Evolutionary conservation across 2,113 vertebrate genomes (phyloP), one percentile per base, ranked within the genome.

Genomic region (Zosterops japonicus): DNA sequence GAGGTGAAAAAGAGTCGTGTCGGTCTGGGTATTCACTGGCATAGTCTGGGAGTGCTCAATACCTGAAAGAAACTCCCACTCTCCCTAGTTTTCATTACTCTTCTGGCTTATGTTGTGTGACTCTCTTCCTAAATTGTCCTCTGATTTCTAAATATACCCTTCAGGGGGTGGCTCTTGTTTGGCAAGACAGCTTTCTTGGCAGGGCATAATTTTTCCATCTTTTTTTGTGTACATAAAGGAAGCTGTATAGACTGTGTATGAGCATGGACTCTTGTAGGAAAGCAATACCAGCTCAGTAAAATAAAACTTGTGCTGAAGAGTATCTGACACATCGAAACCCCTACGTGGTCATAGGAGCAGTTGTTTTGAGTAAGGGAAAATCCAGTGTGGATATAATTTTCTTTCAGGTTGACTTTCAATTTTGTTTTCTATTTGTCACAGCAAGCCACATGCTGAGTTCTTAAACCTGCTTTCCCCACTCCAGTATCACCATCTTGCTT

Each of bases 101-200:
- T 74, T 90, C 90, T 70, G 71, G 60, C 71, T 94, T 74, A 72
- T 80, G 59, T 88, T 93, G 70, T 80, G 67, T 80, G 87, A 91
- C 31, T 91, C 27, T 35, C 8, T 67, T 91, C 82, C 39, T 77
- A 80, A 95, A 60, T 70, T 81, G 84, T 83, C 68, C 56, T 90
- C 60, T 42, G 12, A 61, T 86, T 93, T 83, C 79, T 93, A 97
- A 96, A 92, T 91, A 95, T 76, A 87, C 44, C 29, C 75, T 56
- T 83, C 64, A 86, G 85, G 70, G 35, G 22, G 74, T 9, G 5
- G 53, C 56, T 90, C 36, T 50, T 67, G 12, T 92, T 89, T 94
- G 76, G 59, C 59, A 74, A 83, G 90, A 47, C 64, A 57, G 84
- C 23, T 87, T 94, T 93, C 71, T 90, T 88, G 82, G 90, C 93